Percentiles rank a stretch among this genome's conserved stretches.
Evolutionary conservation across 1,140 invertebrate genomes (phyloP).

Genomic region (Parapsyche elsis): DNA sequence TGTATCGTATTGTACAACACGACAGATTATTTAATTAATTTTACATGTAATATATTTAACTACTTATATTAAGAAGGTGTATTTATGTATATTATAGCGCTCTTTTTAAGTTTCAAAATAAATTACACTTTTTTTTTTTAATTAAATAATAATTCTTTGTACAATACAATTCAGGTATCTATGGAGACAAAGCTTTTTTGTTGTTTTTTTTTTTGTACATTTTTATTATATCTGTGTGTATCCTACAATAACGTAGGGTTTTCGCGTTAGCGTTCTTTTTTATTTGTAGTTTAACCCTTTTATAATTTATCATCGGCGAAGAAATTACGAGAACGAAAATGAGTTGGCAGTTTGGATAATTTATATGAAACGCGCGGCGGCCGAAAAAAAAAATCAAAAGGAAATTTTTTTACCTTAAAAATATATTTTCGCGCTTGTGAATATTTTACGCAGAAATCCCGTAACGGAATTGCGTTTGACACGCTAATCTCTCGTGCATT

Average conservation of each 20-base stretch:
- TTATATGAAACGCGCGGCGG: background rate
- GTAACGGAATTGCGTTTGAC: slow-evolving; percentile 46
- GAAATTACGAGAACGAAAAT: slow-evolving; percentile 26
- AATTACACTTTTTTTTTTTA: no score
- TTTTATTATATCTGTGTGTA: background rate
- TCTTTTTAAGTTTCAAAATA: no score
- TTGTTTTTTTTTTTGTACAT: background rate
- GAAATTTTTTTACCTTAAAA: slow-evolving; percentile 15
- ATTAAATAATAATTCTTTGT: no score
- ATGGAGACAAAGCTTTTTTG: background rate
- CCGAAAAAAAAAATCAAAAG: background rate
- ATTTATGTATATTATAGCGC: background rate
- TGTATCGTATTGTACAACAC: background rate
- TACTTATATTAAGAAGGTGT: background rate
- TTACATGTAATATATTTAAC: background rate
- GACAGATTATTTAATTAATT: background rate
- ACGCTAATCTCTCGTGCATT: slow-evolving; percentile 41
- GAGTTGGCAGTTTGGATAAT: slow-evolving; percentile 19
- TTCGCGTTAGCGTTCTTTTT: background rate
- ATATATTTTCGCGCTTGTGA: slow-evolving; percentile 13
- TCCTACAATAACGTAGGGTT: slow-evolving; percentile 10
- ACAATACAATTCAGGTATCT: background rate
- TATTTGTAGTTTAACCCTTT: slow-evolving; percentile 27
- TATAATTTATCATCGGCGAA: slow-evolving; percentile 31
- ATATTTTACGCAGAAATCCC: slow-evolving; percentile 24